These are phyloP conservation scores for Sebastes taczanowskii DNA, from an alignment of 2,797 vertebrate species.

Conservation along the genomic window DNA sequence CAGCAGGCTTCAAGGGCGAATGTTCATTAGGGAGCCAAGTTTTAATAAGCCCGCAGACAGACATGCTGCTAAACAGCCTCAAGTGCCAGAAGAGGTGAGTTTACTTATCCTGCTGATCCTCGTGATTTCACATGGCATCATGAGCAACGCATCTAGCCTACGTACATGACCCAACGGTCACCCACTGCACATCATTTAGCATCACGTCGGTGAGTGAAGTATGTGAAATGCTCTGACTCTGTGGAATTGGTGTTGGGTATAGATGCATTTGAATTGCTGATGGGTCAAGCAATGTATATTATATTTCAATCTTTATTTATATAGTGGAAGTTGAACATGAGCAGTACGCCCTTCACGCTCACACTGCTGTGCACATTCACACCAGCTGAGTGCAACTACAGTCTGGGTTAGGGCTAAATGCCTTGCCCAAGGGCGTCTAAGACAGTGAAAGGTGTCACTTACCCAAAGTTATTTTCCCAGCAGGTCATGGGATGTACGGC, in stretches of 20 bases:
- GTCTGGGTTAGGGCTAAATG: neutral
- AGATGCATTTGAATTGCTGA: neutral
- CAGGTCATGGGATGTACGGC: neutral
- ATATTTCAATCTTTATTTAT: slow-evolving; percentile 3
- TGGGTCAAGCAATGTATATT: neutral
- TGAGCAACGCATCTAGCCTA: slow-evolving; percentile 35
- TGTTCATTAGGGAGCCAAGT: slow-evolving; percentile 82
- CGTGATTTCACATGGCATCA: slow-evolving; percentile 69
- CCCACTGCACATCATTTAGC: slow-evolving; percentile 14
- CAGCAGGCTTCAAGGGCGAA: slow-evolving; percentile 80
- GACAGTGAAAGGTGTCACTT: slow-evolving; percentile 5
- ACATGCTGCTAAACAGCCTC: slow-evolving; percentile 78
- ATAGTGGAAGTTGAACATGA: slow-evolving; percentile 1
- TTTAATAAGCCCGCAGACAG: slow-evolving; percentile 83
- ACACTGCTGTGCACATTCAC: slow-evolving; percentile 4
- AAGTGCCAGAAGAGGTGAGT: slow-evolving; percentile 78
- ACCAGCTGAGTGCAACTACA: neutral
- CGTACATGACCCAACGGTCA: slow-evolving; percentile 36
- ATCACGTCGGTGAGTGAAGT: neutral
- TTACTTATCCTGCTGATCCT: slow-evolving; percentile 71
- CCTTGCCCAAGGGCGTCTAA: slow-evolving; percentile 5
- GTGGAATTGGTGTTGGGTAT: neutral
- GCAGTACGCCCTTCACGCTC: neutral
- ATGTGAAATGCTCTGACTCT: neutral
- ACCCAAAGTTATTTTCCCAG: neutral